These are phyloP conservation scores for Muntiacus muntjak DNA, from an alignment of 2,113 vertebrate genomes.

Conservation along the genomic window DNA sequence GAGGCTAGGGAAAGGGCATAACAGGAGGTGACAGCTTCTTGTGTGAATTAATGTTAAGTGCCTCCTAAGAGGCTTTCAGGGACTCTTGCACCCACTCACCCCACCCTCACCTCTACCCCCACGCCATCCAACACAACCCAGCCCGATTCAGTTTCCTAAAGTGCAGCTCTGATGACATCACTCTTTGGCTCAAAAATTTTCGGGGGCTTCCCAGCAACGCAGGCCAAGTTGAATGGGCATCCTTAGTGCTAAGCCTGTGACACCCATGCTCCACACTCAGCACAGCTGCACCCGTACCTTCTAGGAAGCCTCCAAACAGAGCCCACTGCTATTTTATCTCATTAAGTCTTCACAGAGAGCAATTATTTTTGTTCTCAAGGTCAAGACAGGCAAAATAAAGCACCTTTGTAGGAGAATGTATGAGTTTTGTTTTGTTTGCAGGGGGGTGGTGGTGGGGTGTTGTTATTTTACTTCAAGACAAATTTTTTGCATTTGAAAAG, in stretches of 20 bases:
- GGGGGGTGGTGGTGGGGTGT: neutral
- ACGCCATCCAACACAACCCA: neutral
- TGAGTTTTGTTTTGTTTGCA: neutral
- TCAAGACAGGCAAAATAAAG: neutral
- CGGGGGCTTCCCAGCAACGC: neutral
- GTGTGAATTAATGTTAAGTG: neutral
- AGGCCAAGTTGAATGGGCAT: neutral
- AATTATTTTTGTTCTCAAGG: neutral
- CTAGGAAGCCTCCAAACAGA: neutral
- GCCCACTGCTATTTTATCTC: neutral
- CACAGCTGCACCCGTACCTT: neutral
- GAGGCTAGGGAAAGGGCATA: neutral
- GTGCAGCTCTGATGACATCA: neutral
- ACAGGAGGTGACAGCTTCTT: slow-evolving; percentile 2
- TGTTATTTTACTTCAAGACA: neutral
- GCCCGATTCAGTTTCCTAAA: neutral
- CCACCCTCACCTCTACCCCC: neutral
- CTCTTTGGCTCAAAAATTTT: neutral
- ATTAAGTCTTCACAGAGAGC: neutral
- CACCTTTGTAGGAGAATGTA: neutral
- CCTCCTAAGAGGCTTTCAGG: neutral
- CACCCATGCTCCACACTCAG: no score
- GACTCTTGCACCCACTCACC: neutral
- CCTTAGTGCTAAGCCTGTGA: no score
- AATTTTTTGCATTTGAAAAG: neutral